Conservation (phyloP, 1,140 invertebrate genomes). For the Lasaia peninsularis region DNA sequence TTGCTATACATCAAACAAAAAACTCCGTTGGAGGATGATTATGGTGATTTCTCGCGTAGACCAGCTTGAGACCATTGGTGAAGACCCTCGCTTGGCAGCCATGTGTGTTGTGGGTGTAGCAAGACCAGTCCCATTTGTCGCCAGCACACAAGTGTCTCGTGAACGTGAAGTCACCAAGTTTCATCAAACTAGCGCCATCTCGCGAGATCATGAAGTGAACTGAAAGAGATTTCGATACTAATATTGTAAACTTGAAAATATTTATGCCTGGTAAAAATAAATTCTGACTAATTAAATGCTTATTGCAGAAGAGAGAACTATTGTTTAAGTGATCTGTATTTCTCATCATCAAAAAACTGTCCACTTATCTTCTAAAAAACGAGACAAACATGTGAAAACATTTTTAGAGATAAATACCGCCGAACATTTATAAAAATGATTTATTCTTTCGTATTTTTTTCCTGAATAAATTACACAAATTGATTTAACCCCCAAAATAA, state of each 20-base stretch:
- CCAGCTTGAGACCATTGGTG: constrained; percentile 44
- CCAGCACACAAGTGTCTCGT: constrained; percentile 37
- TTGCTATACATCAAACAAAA: constrained; percentile 49
- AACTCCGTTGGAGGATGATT: constrained; percentile 66
- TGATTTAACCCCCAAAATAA: too few relatives aligned
- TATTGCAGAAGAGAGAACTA: too few relatives aligned
- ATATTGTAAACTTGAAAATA: not conserved
- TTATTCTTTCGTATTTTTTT: too few relatives aligned
- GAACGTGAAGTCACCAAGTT: constrained; percentile 64
- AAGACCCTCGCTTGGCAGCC: constrained; percentile 56
- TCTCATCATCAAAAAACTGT: too few relatives aligned
- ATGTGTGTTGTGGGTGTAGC: constrained; percentile 53
- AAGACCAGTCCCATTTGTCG: constrained; percentile 52
- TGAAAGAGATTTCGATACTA: constrained; percentile 39
- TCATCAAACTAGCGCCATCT: constrained; percentile 54
- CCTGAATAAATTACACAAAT: too few relatives aligned
- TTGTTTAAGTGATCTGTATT: too few relatives aligned
- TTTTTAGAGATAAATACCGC: too few relatives aligned
- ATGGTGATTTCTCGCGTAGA: constrained; percentile 53
- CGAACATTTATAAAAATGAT: too few relatives aligned
- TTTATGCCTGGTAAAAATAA: too few relatives aligned
- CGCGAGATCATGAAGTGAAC: constrained; percentile 65
- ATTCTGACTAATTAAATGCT: too few relatives aligned
- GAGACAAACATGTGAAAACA: too few relatives aligned
- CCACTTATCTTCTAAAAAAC: too few relatives aligned